phyloP scores from a whole-genome alignment of 2,113 vertebrate genomes.

The Mandrillus leucophaeus region DNA sequence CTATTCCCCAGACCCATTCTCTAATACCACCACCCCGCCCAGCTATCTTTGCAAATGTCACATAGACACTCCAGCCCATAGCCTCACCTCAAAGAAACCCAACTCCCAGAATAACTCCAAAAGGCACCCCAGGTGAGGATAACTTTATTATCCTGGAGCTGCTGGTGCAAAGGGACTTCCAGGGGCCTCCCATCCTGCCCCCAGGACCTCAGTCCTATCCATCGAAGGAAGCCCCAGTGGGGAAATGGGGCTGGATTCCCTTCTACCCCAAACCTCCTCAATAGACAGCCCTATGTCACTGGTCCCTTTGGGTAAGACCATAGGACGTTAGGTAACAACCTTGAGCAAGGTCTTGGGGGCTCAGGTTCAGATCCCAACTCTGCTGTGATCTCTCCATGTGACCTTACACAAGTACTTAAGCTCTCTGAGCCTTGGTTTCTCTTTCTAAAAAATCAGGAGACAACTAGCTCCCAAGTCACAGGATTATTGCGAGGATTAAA shows the following conservation, averaged over 20 bases:
- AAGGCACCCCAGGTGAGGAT: background rate
- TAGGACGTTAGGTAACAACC: background rate
- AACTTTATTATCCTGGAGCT: background rate
- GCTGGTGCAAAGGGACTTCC: no score
- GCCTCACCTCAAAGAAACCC: background rate
- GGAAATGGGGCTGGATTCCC: background rate
- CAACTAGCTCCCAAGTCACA: background rate
- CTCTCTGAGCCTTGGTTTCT: background rate
- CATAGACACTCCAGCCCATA: no score
- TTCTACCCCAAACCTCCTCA: background rate
- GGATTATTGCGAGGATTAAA: background rate
- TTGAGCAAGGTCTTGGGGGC: background rate
- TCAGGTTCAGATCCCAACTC: background rate
- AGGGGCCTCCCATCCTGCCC: background rate
- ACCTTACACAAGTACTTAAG: background rate
- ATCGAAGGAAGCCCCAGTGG: background rate
- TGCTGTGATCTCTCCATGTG: background rate
- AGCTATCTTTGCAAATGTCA: conserved; percentile 10
- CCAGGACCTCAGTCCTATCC: background rate
- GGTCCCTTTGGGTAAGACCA: background rate
- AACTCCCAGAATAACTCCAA: conserved; percentile 12
- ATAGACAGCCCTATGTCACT: background rate
- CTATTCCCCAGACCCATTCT: background rate
- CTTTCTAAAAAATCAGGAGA: background rate
- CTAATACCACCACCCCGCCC: background rate